Base-by-base conservation (phyloP, 2,113 vertebrate species). In the Xenopus laevis region DNA sequence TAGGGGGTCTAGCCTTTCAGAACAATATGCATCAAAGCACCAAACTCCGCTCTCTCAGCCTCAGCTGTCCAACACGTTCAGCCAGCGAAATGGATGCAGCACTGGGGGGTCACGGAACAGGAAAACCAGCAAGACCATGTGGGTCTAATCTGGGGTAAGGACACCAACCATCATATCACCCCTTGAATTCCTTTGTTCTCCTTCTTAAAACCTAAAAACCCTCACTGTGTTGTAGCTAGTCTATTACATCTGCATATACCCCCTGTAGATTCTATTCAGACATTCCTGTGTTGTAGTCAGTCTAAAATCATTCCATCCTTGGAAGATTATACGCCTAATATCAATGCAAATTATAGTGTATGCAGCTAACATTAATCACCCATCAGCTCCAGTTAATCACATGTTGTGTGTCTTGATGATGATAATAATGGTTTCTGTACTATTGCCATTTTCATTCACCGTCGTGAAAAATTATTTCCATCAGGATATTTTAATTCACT, bases 11-110 rank as follows among this genome's bases (percentile, higher is more conserved):
- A 59, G 55, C 59, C 33, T 63, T 59, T 64, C 47, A 63, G 74
- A 66, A 76, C 62, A 77, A 77, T 70, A 77, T 77, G 74, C 66
- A 77, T 69, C 74, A 77, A 77, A 77, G 74, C 67, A 77, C 66
- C 66, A 77, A 77, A 67, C 67, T 70, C n/a, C 74, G 74, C n/a
- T 77, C 74, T 77, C 60, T 70, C 74, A 77, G 74, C 74, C 40
- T 77, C 44, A 70, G 74, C 67, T 77, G 74, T 70, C 74, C 74
- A 47, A 50, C 47, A 64, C 66, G 67, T 70, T 64, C 74, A 55
- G 50, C 66, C 30, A 33, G 69, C 45, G 74, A 70, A 18, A 77
- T 77, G 74, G 74, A 77, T 57, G 68, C 74, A 68, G 47, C 67
- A 21, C 57, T 77, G 33, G 74, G 74, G 74, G 74, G 74, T 70